phyloP scores from a whole-genome alignment of 2,797 vertebrate genomes.

The Hapalemur alaotrensis region DNA sequence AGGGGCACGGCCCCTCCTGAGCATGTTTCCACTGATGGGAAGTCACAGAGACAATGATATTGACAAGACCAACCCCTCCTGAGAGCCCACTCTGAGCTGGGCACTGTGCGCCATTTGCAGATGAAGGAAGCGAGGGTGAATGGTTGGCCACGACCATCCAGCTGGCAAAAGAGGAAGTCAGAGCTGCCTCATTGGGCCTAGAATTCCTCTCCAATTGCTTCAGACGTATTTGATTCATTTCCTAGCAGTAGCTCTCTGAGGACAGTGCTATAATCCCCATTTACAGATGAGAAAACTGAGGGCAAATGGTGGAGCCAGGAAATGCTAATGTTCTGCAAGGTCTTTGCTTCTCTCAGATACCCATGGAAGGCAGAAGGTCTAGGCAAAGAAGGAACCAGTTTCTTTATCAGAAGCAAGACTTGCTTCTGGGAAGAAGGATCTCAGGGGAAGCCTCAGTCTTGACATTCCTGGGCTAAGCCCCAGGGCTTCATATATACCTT shows the following conservation, averaged over 20 bases:
- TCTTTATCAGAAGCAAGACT: neutral
- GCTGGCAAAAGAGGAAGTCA: neutral
- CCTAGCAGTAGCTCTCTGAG: neutral
- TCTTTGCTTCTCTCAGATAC: neutral
- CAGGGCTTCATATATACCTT: neutral
- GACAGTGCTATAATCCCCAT: neutral
- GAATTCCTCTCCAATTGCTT: neutral
- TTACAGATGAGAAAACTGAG: neutral
- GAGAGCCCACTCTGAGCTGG: neutral
- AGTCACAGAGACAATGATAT: neutral
- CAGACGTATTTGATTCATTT: neutral
- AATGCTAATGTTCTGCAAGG: rapidly evolving
- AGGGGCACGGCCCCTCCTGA: neutral
- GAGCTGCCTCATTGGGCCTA: neutral
- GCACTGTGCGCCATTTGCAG: neutral
- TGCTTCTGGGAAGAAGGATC: neutral
- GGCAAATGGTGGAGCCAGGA: neutral
- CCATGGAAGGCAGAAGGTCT: neutral
- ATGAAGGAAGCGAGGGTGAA: neutral
- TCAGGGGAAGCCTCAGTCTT: neutral
- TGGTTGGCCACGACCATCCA: neutral
- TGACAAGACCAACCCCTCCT: neutral
- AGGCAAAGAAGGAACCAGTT: neutral
- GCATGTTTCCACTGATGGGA: neutral
- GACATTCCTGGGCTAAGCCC: neutral